These are phyloP conservation scores for Galagoides demidoff DNA, from an alignment of 2,797 vertebrate species.

Conservation along the genomic window DNA sequence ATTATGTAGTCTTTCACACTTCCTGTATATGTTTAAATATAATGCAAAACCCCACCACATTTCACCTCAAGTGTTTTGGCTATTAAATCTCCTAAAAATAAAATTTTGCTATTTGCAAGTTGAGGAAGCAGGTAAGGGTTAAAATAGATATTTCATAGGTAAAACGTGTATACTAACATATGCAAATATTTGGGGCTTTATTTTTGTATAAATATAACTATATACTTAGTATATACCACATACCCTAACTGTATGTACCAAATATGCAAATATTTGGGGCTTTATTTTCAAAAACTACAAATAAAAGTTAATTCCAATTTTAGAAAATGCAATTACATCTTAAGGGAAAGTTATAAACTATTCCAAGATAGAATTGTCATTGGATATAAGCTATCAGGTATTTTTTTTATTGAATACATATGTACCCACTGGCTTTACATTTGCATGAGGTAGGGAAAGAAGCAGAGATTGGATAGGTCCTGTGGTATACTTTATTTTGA, in stretches of 20 bases:
- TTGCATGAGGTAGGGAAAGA: conserved; percentile 26
- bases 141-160: conserved; percentile 16
- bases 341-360: conserved; percentile 58
- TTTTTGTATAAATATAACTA: not conserved
- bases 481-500: conserved; percentile 27
- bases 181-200: conserved; percentile 57
- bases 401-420: conserved; percentile 68
- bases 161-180: not conserved
- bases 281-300: conserved; percentile 57
- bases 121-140: not conserved
- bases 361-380: conserved; percentile 50
- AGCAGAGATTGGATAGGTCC: conserved; percentile 33
- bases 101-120: not conserved
- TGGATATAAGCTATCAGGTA: conserved; percentile 52
- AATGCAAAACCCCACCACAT: conserved; percentile 16
- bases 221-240: too few relatives aligned
- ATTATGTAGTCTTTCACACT: not conserved
- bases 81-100: not conserved
- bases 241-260: not conserved
- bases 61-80: not conserved
- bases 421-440: conserved; percentile 37
- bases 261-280: conserved; percentile 51
- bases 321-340: conserved; percentile 60
- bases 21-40: not conserved
- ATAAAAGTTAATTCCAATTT: conserved; percentile 69